Conservation (phyloP, 2,888 invertebrate species). For the Melanotus villosus region DNA sequence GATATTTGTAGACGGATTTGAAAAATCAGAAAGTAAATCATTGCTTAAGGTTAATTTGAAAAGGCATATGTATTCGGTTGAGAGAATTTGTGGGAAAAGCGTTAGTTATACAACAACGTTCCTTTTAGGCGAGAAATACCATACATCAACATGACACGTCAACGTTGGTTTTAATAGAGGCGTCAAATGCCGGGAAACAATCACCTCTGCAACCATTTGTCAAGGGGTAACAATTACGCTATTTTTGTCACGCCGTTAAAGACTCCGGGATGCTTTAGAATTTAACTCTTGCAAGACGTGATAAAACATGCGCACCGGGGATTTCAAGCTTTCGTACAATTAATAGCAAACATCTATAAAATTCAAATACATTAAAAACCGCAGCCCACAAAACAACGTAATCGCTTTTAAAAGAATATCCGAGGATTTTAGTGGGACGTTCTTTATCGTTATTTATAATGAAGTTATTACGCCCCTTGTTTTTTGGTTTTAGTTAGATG, state of each 20-base stretch:
- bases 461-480: neutral
- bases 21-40: too few relatives aligned
- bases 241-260: slow-evolving; percentile 31
- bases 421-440: neutral
- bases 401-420: slow-evolving; percentile 17
- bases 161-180: slow-evolving; percentile 36
- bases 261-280: slow-evolving; percentile 22
- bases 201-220: slow-evolving; percentile 37
- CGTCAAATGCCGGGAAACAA: slow-evolving; percentile 34
- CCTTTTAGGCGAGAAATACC: slow-evolving; percentile 21
- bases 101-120: slow-evolving; percentile 4
- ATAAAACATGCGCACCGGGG: slow-evolving; percentile 27
- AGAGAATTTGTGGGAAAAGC: slow-evolving; percentile 8
- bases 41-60: slow-evolving; percentile 27
- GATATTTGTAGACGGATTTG: too few relatives aligned
- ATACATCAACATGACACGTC: slow-evolving; percentile 33
- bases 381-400: slow-evolving; percentile 5
- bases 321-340: slow-evolving; percentile 33
- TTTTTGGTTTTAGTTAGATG: neutral
- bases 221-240: slow-evolving; percentile 36
- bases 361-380: slow-evolving; percentile 25
- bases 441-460: slow-evolving; percentile 22
- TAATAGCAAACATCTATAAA: slow-evolving; percentile 16
- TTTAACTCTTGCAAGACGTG: slow-evolving; percentile 29
- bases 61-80: neutral